Conservation (phyloP, 2,113 vertebrate species). For the Poeciliopsis retropinna region DNA sequence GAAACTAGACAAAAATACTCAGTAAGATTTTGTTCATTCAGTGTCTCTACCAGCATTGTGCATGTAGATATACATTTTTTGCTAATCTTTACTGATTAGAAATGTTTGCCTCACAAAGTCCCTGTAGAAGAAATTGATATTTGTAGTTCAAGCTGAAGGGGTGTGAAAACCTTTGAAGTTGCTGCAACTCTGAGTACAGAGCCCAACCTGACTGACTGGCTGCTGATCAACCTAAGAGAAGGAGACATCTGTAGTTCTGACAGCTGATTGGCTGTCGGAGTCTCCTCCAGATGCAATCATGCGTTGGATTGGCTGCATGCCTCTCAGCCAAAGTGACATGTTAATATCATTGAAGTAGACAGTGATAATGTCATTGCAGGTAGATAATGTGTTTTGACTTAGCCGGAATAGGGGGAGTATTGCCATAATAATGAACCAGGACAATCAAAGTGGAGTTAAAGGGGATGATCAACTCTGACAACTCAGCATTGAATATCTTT, state of each 20-base stretch:
- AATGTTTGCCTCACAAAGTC: too few relatives aligned
- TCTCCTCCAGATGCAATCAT: constrained; percentile 62
- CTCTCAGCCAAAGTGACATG: constrained; percentile 65
- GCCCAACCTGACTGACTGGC: constrained; percentile 21
- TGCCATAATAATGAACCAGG: constrained; percentile 55
- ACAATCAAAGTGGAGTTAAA: constrained; percentile 46
- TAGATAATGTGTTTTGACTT: constrained; percentile 68
- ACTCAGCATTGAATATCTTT: constrained; percentile 64
- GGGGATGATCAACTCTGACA: constrained; percentile 71
- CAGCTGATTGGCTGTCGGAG: constrained; percentile 66
- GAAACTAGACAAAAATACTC: too few relatives aligned
- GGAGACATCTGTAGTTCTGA: constrained; percentile 67
- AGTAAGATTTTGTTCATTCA: too few relatives aligned
- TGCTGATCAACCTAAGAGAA: constrained; percentile 68
- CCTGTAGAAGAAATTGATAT: too few relatives aligned
- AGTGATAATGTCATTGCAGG: constrained; percentile 70
- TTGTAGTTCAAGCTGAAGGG: too few relatives aligned
- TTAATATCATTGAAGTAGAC: constrained; percentile 67
- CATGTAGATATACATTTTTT: too few relatives aligned
- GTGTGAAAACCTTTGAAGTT: too few relatives aligned
- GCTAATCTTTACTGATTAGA: too few relatives aligned
- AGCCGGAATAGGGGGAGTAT: constrained; percentile 46
- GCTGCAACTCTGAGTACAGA: too few relatives aligned
- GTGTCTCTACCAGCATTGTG: too few relatives aligned
- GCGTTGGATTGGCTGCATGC: constrained; percentile 74